Base-by-base conservation (phyloP, 2,113 vertebrate genomes). In the Bettongia penicillata region DNA sequence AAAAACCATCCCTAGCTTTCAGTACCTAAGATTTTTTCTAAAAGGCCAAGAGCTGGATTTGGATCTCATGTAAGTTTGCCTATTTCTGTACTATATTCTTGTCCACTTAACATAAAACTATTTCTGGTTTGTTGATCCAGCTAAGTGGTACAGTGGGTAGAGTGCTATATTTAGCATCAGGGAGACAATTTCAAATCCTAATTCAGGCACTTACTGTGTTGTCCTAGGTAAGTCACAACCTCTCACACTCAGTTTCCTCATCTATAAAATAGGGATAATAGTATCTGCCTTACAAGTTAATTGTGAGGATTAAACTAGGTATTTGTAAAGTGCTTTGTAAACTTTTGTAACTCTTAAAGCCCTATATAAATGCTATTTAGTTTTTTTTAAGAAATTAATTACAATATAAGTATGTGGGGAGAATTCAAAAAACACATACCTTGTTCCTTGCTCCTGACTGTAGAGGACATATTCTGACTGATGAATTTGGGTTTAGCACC, bases 401-500 rank as follows among this genome's bases (percentile, higher is more conserved):
- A 0, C 57, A 68, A 31, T 14, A 37, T 37, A 37, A 37, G 31
- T 68, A 4, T 37, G 28, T 37, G 5, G 57, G 28, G 31, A 37
- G 57, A 14, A 68, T 68, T 37, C 5, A 9, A 31, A 37, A 68
- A 68, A 31, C 31, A 14, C 28, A 10, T 98, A 98, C 98, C 98
- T 98, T 97, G 97, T 68, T 98, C 97, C 98, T 97, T 96, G 91
- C 61, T 98, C 93, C 95, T 97, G 91, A 51, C 53, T 92, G 92
- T 16, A 90, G 94, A 94, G 25, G 96, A 98, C 53, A 97, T 8
- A 92, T 95, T 61, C 95, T 97, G 95, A 96, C 96, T 95, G 51
- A 93, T 84, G 92, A 97, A 93, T 94, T 98, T 98, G 89, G 98
- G 98, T 55, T 97, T 98, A 95, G 98, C 98, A 91, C 98, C 98